phyloP scores from a whole-genome alignment of 2,113 vertebrate species.

The Heptranchias perlo region DNA sequence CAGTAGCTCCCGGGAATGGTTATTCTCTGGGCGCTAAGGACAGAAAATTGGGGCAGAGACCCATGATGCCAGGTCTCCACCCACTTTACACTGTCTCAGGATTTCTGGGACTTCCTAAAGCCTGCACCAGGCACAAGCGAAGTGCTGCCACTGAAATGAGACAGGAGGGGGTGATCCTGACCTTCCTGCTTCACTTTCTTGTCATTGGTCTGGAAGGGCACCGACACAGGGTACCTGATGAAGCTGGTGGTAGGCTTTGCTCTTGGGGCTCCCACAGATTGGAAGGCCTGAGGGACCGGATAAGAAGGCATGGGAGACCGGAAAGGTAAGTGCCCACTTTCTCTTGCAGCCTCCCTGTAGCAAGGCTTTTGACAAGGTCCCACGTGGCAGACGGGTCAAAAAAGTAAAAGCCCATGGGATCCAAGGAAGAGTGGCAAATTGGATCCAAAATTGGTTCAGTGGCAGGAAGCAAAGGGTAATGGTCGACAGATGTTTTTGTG shows the following conservation, averaged over 20 bases:
- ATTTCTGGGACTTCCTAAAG: background rate
- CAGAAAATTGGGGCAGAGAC: background rate
- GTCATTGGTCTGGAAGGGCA: background rate
- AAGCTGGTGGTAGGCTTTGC: background rate
- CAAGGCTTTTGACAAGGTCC: too few species aligned
- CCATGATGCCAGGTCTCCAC: background rate
- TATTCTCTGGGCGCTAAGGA: background rate
- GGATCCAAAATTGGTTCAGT: too few species aligned
- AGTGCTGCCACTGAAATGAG: background rate
- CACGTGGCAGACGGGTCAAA: too few species aligned
- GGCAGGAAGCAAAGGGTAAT: too few species aligned
- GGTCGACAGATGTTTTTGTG: too few species aligned
- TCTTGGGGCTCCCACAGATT: background rate
- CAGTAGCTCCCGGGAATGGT: background rate
- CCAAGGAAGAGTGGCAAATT: too few species aligned
- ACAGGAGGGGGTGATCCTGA: background rate
- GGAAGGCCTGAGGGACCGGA: background rate
- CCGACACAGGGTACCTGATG: background rate
- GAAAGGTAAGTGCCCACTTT: background rate
- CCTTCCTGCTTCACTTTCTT: background rate
- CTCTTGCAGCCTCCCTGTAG: background rate
- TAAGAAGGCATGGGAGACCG: background rate
- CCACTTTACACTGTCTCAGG: background rate
- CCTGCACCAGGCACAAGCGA: background rate
- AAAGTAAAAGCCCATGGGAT: too few species aligned